phyloP scores from a whole-genome alignment of 2,888 invertebrate genomes.

The Hemicrepidius hirtus region DNA sequence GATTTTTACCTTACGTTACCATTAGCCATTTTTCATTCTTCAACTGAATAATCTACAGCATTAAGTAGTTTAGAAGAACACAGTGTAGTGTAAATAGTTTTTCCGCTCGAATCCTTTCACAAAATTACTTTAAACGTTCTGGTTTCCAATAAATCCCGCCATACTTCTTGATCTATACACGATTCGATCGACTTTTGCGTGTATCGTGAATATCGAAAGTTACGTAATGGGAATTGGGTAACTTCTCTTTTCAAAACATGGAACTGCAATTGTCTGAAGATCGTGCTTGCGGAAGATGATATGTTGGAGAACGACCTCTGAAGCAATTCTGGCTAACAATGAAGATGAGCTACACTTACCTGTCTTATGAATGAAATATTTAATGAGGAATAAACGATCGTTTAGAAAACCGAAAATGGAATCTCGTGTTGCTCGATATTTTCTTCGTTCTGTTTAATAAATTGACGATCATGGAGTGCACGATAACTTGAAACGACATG shows the following conservation, averaged over 20 bases:
- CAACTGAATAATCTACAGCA: no score
- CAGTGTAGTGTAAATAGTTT: slow-evolving; percentile 11
- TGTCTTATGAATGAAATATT: slow-evolving; percentile 13
- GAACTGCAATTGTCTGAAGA: slow-evolving; percentile 37
- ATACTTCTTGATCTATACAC: slow-evolving; percentile 30
- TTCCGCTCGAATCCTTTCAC: slow-evolving; percentile 27
- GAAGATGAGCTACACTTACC: slow-evolving; percentile 14
- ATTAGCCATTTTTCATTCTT: no score
- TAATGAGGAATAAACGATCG: slow-evolving; percentile 20
- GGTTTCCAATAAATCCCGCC: slow-evolving; percentile 28
- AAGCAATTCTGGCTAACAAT: slow-evolving; percentile 11
- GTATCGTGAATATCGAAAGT: slow-evolving; percentile 49
- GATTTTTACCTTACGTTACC: no score
- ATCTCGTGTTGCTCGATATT: neutral
- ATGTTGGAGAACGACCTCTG: slow-evolving; percentile 26
- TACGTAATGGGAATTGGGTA: slow-evolving; percentile 42
- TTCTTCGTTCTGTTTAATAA: slow-evolving; percentile 3
- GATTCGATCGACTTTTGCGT: slow-evolving; percentile 39
- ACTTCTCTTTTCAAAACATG: slow-evolving; percentile 40
- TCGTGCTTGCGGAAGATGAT: slow-evolving; percentile 33
- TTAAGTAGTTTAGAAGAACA: no score
- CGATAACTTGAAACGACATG: slow-evolving; percentile 5
- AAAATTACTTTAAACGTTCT: slow-evolving; percentile 35
- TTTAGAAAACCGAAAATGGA: slow-evolving; percentile 22
- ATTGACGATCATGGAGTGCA: neutral